Conservation (phyloP, 2,113 vertebrate genomes). For the Cyanoderma ruficeps region DNA sequence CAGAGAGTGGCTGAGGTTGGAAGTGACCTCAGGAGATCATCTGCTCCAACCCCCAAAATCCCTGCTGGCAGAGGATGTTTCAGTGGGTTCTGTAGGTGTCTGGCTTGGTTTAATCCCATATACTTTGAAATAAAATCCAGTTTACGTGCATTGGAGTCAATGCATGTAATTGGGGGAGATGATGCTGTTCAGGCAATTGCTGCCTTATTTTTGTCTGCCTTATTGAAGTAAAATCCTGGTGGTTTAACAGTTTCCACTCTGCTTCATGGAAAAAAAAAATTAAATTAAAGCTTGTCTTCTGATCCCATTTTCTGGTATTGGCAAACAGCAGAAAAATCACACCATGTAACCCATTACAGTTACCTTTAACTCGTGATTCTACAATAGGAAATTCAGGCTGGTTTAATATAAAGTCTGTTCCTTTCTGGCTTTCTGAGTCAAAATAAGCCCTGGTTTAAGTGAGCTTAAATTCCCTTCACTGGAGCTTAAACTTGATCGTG, state of each 20-base stretch:
- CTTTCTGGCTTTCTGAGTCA: neutral
- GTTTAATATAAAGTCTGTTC: neutral
- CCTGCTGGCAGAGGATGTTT: neutral
- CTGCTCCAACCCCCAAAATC: neutral
- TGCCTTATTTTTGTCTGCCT: neutral
- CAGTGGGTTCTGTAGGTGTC: neutral
- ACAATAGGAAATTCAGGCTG: neutral
- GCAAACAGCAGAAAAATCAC: neutral
- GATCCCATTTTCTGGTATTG: neutral
- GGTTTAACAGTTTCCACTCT: neutral
- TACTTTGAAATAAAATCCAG: neutral
- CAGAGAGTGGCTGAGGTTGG: neutral
- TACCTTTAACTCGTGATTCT: neutral
- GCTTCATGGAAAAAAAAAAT: neutral
- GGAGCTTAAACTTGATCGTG: neutral
- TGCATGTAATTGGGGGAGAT: neutral
- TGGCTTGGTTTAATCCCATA: neutral
- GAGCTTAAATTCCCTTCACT: slow-evolving; percentile 28
- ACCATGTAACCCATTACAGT: neutral
- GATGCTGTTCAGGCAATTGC: neutral
- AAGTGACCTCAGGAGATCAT: neutral
- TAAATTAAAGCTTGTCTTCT: neutral
- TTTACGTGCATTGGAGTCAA: neutral
- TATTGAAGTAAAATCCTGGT: neutral
- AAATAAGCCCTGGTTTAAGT: slow-evolving; percentile 31